phyloP scores from a whole-genome alignment of 1,140 invertebrate genomes.

The Hycleus cichorii region DNA sequence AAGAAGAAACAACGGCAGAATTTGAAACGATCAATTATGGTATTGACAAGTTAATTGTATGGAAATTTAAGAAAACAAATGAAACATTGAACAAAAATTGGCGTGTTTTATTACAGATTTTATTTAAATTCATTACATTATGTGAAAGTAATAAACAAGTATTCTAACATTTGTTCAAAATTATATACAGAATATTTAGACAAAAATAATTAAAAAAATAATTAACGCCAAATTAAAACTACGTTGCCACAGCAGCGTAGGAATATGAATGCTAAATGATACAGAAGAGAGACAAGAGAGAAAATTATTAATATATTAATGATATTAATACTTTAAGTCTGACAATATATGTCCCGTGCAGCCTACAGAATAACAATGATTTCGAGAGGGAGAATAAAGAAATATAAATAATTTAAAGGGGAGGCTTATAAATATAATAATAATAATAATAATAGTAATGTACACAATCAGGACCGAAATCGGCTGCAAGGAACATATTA shows the following conservation, averaged over 20 bases:
- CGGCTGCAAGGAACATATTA: constrained; percentile 17
- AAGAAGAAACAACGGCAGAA: constrained; percentile 62
- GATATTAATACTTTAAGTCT: constrained; percentile 23
- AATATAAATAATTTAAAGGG: background rate
- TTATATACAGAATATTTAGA: constrained; percentile 20
- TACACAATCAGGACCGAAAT: background rate
- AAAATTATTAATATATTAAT: constrained; percentile 26
- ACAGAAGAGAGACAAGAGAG: constrained; percentile 16
- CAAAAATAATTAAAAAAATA: constrained; percentile 18
- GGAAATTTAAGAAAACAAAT: background rate
- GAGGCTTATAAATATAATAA: constrained; percentile 7
- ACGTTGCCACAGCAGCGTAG: constrained; percentile 14
- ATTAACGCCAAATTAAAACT: constrained; percentile 23
- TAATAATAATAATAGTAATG: constrained; percentile 7
- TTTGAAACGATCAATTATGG: constrained; percentile 58
- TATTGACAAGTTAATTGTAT: constrained; percentile 21
- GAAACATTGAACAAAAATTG: background rate
- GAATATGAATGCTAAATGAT: constrained; percentile 14
- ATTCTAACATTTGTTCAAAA: constrained; percentile 25
- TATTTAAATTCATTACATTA: constrained; percentile 29
- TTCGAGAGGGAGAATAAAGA: background rate
- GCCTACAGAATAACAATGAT: background rate
- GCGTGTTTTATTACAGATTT: constrained; percentile 23
- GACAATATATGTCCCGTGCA: constrained; percentile 13
- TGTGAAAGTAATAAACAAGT: constrained; percentile 28